These are phyloP conservation scores for Elgaria multicarinata DNA, from an alignment of 2,113 vertebrate genomes.

Conservation along the genomic window DNA sequence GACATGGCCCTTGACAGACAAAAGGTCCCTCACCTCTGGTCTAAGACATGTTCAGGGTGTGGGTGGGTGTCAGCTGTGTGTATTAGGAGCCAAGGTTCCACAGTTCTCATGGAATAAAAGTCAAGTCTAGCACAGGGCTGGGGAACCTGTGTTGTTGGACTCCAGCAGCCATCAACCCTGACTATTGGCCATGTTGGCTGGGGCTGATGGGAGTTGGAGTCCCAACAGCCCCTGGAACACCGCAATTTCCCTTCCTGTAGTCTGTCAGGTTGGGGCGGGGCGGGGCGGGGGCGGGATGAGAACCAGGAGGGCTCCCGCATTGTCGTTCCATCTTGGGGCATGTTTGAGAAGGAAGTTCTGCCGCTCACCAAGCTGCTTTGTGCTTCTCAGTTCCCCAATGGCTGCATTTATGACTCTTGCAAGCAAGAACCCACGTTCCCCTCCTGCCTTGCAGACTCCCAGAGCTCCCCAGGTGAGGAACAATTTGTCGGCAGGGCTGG, in stretches of 20 bases:
- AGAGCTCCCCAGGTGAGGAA: conserved; percentile 16
- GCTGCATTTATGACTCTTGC: conserved; percentile 3
- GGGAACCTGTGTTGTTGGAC: no score
- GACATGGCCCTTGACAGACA: no score
- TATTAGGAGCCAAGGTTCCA: background rate
- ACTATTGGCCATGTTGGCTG: no score
- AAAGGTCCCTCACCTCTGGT: no score
- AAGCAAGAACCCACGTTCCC: conserved; percentile 24
- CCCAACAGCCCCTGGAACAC: no score
- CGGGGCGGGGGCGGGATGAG: no score
- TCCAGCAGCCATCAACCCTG: no score
- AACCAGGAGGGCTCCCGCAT: background rate
- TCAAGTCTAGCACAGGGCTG: no score
- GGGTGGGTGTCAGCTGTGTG: background rate
- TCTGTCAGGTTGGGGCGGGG: background rate
- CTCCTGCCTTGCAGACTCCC: background rate
- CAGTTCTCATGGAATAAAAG: no score
- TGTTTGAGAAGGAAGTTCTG: background rate
- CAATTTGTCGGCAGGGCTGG: background rate
- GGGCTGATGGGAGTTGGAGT: no score
- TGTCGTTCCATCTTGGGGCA: background rate
- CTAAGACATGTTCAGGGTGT: background rate
- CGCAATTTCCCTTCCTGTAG: no score
- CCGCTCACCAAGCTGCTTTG: background rate
- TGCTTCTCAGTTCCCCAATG: background rate